Conservation (phyloP, 2,797 vertebrate species). For the Gymnodraco acuticeps region DNA sequence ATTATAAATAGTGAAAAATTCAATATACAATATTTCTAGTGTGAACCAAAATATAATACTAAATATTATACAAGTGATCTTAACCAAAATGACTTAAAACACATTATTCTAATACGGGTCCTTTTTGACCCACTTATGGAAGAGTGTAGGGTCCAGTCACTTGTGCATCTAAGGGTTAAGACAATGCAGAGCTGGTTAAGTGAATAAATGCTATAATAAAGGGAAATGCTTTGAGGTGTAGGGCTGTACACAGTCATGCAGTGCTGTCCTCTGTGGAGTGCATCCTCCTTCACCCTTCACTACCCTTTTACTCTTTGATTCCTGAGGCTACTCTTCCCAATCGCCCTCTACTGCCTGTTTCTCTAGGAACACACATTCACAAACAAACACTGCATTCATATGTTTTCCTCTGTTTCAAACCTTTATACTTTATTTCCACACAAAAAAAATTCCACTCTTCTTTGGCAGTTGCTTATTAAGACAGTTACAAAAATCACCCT, state of each 20-base stretch:
- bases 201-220: slow-evolving; percentile 58
- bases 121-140: too few relatives aligned
- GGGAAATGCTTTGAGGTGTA: slow-evolving; percentile 65
- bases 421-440: background rate
- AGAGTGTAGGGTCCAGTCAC: too few relatives aligned
- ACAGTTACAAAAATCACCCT: background rate
- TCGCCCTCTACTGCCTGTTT: slow-evolving; percentile 47
- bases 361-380: slow-evolving; percentile 32
- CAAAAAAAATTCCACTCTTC: too few relatives aligned
- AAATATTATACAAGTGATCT: too few relatives aligned
- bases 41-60: too few relatives aligned
- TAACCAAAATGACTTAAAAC: too few relatives aligned
- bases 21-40: too few relatives aligned
- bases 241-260: slow-evolving; percentile 61
- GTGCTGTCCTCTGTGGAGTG: slow-evolving; percentile 52
- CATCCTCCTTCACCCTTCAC: slow-evolving; percentile 68
- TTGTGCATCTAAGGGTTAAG: background rate
- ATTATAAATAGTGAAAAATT: too few relatives aligned
- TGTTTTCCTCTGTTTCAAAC: slow-evolving; percentile 33
- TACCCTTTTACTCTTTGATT: slow-evolving; percentile 64
- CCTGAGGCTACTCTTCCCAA: slow-evolving; percentile 53
- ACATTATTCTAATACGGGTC: too few relatives aligned
- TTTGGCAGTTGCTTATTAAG: slow-evolving; percentile 23
- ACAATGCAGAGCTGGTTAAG: slow-evolving; percentile 48
- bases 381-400: slow-evolving; percentile 40